Base-by-base conservation (phyloP, 2,797 vertebrate genomes). In the Monodelphis domestica region DNA sequence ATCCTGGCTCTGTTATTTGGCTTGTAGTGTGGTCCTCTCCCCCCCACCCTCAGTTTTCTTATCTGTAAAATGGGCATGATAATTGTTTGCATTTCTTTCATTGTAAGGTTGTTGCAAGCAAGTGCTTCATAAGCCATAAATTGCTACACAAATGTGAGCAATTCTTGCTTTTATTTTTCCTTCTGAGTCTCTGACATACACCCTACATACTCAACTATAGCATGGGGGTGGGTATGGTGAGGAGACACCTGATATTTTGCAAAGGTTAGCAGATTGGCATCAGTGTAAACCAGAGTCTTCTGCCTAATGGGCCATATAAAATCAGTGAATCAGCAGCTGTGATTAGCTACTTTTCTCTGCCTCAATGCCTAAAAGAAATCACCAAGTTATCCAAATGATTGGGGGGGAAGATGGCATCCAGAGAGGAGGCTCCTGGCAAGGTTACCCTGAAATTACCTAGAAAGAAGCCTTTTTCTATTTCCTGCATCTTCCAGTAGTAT, bases 111-210 rank as follows among this genome's bases (percentile, higher is more conserved):
- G 21, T 24, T 84, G 24, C 38, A 84, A 84, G 10, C 70, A 84
- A 84, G 38, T 84, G 24, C 70, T 84, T 84, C 84, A 11, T 28
- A 78, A 78, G 3, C 17, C 38, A 84, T 84, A 50, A 50, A 84
- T 84, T 50, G 21, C 38, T 84, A 50, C 38, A 38, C 21, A 84
- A 11, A 84, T 50, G 38, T 50, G 21, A 84, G 24, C 3, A 45
- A 84, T 14, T 93, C 38, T 93, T 87, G 51, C 54, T 94, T 90
- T 93, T 89, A 59, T 84, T 84, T 70, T 84, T 84, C 70, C 52
- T 95, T 88, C 89, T 50, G 89, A 88, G 33, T 89, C 53, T 94
- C 54, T 12, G 45, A 38, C 30, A 87, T 28, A 38, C 30, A 78
- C 17, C 38, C 70, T 51, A 14, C 5, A 10, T 14, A 4, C 29